These are phyloP conservation scores for Seriola rivoliana DNA, from an alignment of 2,113 vertebrate genomes.

Conservation along the genomic window DNA sequence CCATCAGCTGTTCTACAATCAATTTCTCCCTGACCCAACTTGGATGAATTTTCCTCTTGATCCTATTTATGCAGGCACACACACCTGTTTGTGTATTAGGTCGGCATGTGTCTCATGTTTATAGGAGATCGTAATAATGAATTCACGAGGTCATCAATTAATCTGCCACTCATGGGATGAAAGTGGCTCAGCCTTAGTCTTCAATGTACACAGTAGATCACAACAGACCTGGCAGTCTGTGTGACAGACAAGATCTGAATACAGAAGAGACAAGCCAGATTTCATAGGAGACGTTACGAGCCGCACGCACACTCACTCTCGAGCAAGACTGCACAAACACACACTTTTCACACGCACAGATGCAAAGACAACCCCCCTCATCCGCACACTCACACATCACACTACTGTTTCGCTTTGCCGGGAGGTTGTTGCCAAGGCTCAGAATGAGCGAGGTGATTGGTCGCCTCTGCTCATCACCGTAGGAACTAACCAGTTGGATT, in stretches of 20 bases:
- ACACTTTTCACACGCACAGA: slow-evolving; percentile 49
- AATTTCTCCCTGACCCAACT: slow-evolving; percentile 47
- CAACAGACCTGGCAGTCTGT: slow-evolving; percentile 37
- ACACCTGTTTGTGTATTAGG: slow-evolving; percentile 57
- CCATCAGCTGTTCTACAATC: slow-evolving; percentile 57
- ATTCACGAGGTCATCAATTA: slow-evolving; percentile 74
- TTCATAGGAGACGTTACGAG: slow-evolving; percentile 46
- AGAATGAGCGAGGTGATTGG: slow-evolving; percentile 81
- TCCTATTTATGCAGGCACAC: slow-evolving; percentile 56
- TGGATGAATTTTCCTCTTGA: slow-evolving; percentile 28
- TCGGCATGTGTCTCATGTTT: slow-evolving; percentile 16
- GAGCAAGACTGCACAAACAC: slow-evolving; percentile 25
- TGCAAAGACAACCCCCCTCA: slow-evolving; percentile 39
- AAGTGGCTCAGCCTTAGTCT: slow-evolving; percentile 51
- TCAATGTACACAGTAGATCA: slow-evolving; percentile 57
- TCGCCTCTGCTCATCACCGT: slow-evolving; percentile 77
- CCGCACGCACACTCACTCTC: slow-evolving; percentile 12
- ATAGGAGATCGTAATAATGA: slow-evolving; percentile 60
- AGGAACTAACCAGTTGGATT: slow-evolving; percentile 76
- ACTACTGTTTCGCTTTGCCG: slow-evolving; percentile 69
- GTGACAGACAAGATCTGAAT: slow-evolving; percentile 45
- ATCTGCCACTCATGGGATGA: slow-evolving; percentile 63
- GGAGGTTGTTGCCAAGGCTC: slow-evolving; percentile 87
- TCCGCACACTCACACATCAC: slow-evolving; percentile 56
- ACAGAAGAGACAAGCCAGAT: slow-evolving; percentile 47